Base-by-base conservation (phyloP, 2,113 vertebrate species). In the Gila orcuttii region DNA sequence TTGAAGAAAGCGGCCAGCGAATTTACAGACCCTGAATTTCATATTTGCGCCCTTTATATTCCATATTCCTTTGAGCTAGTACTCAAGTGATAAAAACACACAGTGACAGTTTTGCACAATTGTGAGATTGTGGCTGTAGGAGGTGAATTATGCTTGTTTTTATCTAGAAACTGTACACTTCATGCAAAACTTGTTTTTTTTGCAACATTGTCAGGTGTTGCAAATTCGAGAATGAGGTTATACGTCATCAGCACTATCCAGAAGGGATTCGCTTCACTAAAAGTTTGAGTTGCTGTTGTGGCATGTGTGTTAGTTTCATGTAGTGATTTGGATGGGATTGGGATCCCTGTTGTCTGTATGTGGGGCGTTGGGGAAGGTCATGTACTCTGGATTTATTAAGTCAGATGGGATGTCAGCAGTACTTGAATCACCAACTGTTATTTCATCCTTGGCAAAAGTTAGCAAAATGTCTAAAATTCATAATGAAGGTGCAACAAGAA, bases 381-480 rank as follows among this genome's bases (percentile, higher is more conserved):
- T 55, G 47, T 77, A 25, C 74, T 52, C 45, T 76, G 25, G 47
- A 77, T 52, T 55, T 55, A 77, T 77, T 77, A 31, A 52, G 47
- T 76, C 74, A 76, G 47, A 55, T 55, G 25, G 74, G 74, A 55
- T 77, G 74, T 55, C 74, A 55, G 74, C 47, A 77, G 74, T 77
- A 19, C 47, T 77, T 31, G 8, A 31, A 77, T 77, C 45, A 31
- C 74, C 45, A 31, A 55, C 74, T 77, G 74, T 55, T 77, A 55
- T 55, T 55, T 33, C 25, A 77, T 55, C 74, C 74, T 31, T 77
- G 28, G 47, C 3, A 28, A 77, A 77, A 55, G 47, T 55, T 77
- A 25, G 47, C n/a, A 50, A 75, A 52, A 52, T 25, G 17, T 55
- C 47, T 55, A 11, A 76, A 50, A 50, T 47, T 76, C n/a, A 52